Percentiles rank a stretch among this genome's conserved stretches.
These are phyloP conservation scores for Ophion costatus DNA, from an alignment of 2,888 invertebrate species.

Conservation along the genomic window DNA sequence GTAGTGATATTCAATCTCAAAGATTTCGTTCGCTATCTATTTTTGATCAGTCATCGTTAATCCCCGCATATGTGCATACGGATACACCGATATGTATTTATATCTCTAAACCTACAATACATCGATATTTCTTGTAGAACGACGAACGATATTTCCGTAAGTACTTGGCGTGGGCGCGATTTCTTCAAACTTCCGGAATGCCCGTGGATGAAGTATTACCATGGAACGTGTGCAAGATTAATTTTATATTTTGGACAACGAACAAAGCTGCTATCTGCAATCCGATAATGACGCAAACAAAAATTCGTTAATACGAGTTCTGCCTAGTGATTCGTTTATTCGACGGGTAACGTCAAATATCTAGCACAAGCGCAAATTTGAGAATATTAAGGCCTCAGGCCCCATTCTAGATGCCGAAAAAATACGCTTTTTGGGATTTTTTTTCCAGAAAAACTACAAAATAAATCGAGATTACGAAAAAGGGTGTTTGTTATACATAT, in stretches of 20 bases:
- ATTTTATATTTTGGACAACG: background rate
- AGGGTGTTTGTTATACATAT: too few species aligned
- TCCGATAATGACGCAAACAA: too few species aligned
- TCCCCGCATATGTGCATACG: background rate
- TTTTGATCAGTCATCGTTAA: slow-evolving; percentile 25
- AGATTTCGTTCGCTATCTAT: slow-evolving; percentile 44
- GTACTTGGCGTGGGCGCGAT: slow-evolving; percentile 8
- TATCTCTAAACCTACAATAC: slow-evolving; percentile 1
- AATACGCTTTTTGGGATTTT: too few species aligned
- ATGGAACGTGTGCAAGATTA: background rate
- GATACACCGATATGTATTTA: slow-evolving; percentile 19
- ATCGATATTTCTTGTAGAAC: background rate
- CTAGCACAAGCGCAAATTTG: too few species aligned
- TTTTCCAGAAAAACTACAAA: too few species aligned
- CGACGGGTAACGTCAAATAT: too few species aligned
- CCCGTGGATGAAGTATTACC: slow-evolving; percentile 13
- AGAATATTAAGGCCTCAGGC: too few species aligned
- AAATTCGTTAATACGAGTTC: too few species aligned
- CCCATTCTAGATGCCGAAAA: too few species aligned
- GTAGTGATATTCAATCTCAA: slow-evolving; percentile 1
- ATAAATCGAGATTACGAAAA: too few species aligned
- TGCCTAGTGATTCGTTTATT: too few species aligned
- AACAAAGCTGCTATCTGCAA: too few species aligned
- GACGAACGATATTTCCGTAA: slow-evolving; percentile 49
- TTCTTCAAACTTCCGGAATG: slow-evolving; percentile 26